phyloP scores from a whole-genome alignment of 2,888 invertebrate genomes.

The Marronus borbonicus region DNA sequence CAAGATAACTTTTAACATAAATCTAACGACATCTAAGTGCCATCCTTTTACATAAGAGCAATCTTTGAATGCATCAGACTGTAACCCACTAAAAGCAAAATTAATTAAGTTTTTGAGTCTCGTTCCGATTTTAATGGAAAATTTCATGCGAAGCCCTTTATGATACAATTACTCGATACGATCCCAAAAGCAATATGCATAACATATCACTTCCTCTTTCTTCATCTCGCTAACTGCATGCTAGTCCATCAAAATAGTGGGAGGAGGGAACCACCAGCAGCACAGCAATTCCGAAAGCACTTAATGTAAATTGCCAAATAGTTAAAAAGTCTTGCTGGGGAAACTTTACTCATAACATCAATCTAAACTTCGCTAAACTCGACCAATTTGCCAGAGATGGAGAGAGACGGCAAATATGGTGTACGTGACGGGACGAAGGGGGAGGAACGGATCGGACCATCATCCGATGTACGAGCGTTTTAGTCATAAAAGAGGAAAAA shows the following conservation, averaged over 20 bases:
- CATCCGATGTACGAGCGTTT: slow-evolving; percentile 40
- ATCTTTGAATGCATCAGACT: too few species aligned
- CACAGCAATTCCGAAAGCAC: slow-evolving; percentile 58
- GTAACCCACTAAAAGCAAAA: background rate
- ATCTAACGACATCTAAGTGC: too few species aligned
- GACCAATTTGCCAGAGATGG: slow-evolving; percentile 51
- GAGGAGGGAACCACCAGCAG: slow-evolving; percentile 47
- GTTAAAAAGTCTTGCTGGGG: slow-evolving; percentile 61
- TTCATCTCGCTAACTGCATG: slow-evolving; percentile 31
- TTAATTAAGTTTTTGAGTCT: background rate
- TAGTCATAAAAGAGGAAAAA: slow-evolving; percentile 50
- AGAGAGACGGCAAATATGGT: slow-evolving; percentile 16
- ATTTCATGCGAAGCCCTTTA: too few species aligned
- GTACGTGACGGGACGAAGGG: slow-evolving; percentile 2
- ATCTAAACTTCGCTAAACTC: slow-evolving; percentile 61
- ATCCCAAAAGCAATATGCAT: slow-evolving; percentile 4
- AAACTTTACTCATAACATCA: slow-evolving; percentile 64
- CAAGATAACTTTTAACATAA: too few species aligned
- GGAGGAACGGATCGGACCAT: slow-evolving; percentile 26
- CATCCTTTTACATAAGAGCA: too few species aligned
- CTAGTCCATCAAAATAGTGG: slow-evolving; percentile 35
- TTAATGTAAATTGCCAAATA: slow-evolving; percentile 64
- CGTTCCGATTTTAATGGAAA: background rate
- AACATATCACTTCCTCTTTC: slow-evolving; percentile 22
- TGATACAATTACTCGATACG: slow-evolving; percentile 17